Conservation (phyloP, 2,113 vertebrate genomes). For the Rostratula benghalensis region DNA sequence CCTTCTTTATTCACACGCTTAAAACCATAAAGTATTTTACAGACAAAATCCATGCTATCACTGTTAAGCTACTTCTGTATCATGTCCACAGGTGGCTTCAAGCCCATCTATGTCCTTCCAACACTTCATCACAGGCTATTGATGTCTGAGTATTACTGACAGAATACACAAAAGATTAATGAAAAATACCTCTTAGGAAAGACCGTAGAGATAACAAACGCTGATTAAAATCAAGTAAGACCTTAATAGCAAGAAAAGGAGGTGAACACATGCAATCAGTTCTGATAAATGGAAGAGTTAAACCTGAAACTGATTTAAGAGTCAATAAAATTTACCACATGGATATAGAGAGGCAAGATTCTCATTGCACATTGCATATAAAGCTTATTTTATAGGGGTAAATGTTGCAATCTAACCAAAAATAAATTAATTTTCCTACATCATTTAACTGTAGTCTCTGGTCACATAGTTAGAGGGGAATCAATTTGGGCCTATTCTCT, state of each 20-base stretch:
- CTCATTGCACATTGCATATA: neutral
- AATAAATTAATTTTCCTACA: neutral
- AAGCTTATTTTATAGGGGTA: neutral
- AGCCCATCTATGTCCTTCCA: neutral
- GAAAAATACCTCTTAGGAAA: neutral
- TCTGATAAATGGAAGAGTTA: neutral
- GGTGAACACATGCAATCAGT: neutral
- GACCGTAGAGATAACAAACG: neutral
- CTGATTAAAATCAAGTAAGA: neutral
- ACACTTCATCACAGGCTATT: neutral
- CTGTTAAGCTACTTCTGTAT: neutral
- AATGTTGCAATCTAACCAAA: neutral
- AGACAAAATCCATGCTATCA: neutral
- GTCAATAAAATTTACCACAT: neutral
- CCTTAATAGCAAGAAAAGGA: neutral
- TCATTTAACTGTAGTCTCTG: neutral
- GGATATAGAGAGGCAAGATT: neutral
- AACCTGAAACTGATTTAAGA: neutral
- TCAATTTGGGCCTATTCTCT: neutral
- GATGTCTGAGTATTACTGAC: neutral
- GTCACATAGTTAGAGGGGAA: neutral
- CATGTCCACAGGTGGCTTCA: neutral
- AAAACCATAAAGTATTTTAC: neutral
- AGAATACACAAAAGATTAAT: neutral
- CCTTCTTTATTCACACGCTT: neutral